Evolutionary conservation across 1,140 invertebrate genomes (phyloP).

Genomic region (Achatina immaculata): DNA sequence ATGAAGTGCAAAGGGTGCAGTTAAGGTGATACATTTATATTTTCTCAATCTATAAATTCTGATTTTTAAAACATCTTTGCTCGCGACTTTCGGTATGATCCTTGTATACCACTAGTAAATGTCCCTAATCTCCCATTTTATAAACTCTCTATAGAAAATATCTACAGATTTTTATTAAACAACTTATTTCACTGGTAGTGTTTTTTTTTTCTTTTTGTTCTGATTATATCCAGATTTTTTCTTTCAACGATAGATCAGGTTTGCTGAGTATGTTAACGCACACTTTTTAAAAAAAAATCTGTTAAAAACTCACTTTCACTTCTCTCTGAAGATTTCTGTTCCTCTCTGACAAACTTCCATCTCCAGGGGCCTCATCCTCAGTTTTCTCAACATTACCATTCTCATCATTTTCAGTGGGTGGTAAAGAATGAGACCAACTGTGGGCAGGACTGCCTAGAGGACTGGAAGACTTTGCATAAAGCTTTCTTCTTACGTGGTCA

Average conservation of each 20-base stretch:
- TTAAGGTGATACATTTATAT: no score
- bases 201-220: background rate
- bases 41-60: no score
- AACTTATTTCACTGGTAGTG: no score
- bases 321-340: constrained; percentile 13
- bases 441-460: constrained; percentile 26
- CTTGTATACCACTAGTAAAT: no score
- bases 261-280: background rate
- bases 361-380: constrained; percentile 37
- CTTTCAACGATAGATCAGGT: background rate
- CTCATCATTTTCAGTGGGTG: constrained; percentile 28
- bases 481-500: constrained; percentile 83
- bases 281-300: background rate
- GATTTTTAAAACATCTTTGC: no score
- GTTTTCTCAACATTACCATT: constrained; percentile 27
- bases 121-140: no score
- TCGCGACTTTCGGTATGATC: no score
- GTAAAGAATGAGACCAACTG: constrained; percentile 22
- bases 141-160: no score
- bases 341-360: background rate
- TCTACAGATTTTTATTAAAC: no score
- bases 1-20: no score
- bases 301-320: background rate
- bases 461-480: constrained; percentile 72
- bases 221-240: background rate